These are phyloP conservation scores for Erebia epiphron DNA, from an alignment of 2,888 invertebrate species.

Conservation along the genomic window DNA sequence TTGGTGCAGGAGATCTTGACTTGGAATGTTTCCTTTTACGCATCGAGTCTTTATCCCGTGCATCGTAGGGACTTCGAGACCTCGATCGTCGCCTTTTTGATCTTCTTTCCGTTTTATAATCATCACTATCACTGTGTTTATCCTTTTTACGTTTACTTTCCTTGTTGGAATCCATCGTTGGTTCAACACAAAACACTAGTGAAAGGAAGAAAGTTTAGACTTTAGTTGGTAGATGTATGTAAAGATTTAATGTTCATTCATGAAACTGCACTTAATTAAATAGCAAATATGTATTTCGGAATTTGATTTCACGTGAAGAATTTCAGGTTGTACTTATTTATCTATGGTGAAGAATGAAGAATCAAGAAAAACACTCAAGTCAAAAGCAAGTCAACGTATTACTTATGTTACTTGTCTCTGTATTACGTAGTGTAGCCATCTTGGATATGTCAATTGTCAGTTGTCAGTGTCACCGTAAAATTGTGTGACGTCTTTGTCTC, in stretches of 20 bases:
- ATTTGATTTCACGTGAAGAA: neutral
- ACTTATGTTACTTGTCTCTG: too few relatives aligned
- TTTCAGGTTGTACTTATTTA: too few relatives aligned
- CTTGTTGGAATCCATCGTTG: slow-evolving; percentile 57
- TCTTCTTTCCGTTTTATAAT: slow-evolving; percentile 57
- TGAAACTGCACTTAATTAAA: neutral
- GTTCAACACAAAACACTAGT: slow-evolving; percentile 10
- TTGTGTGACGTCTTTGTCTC: too few relatives aligned
- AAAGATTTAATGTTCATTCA: neutral
- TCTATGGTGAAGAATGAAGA: neutral
- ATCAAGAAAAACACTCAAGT: too few relatives aligned
- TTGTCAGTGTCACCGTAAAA: too few relatives aligned
- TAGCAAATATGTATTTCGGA: neutral
- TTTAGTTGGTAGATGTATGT: neutral
- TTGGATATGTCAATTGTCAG: too few relatives aligned
- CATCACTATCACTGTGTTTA: slow-evolving; percentile 58
- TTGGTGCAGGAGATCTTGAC: slow-evolving; percentile 54
- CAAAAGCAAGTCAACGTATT: too few relatives aligned
- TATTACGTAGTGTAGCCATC: too few relatives aligned
- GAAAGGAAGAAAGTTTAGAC: neutral
- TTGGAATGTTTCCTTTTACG: slow-evolving; percentile 65
- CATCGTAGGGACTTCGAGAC: slow-evolving; percentile 55
- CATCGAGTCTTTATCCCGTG: slow-evolving; percentile 53
- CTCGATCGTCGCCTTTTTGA: slow-evolving; percentile 60
- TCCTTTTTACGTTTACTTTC: slow-evolving; percentile 65